phyloP scores from a whole-genome alignment of 2,888 invertebrate species.

The Hypercompe scribonia region DNA sequence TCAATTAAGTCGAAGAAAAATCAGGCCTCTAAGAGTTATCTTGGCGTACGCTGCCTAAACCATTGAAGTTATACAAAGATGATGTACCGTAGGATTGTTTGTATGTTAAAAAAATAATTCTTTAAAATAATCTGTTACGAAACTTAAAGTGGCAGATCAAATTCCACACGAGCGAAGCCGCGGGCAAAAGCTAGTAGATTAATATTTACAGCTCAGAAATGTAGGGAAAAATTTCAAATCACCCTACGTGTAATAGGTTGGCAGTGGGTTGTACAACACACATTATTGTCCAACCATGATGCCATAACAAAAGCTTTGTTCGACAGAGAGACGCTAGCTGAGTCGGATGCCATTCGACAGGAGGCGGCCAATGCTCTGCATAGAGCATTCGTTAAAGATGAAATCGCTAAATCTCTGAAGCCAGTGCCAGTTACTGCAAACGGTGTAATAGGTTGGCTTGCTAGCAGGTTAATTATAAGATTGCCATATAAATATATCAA shows the following conservation, averaged over 20 bases:
- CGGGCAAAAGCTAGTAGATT: no score
- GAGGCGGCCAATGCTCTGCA: conserved; percentile 63
- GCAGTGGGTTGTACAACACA: conserved; percentile 27
- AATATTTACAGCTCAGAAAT: conserved; percentile 16
- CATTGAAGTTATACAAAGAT: no score
- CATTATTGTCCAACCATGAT: conserved; percentile 36
- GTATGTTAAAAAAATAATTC: no score
- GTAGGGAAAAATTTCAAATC: conserved; percentile 13
- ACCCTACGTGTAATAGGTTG: conserved; percentile 11
- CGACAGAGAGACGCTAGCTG: conserved; percentile 59
- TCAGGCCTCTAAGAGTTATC: no score
- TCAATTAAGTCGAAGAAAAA: no score
- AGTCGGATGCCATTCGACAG: conserved; percentile 63
- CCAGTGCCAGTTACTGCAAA: conserved; percentile 78
- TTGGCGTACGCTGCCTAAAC: no score
- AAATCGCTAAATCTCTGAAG: conserved; percentile 66
- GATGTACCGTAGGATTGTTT: no score
- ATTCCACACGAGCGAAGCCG: no score
- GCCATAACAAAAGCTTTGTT: conserved; percentile 10
- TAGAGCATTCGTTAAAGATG: conserved; percentile 52
- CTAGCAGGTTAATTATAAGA: conserved; percentile 62
- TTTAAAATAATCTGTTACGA: no score
- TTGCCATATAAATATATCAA: background rate
- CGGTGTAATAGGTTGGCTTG: conserved; percentile 77
- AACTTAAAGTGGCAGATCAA: no score